Conservation (phyloP, 53 echinoderm and acorn worm species). For the Glandiceps talaboti region DNA sequence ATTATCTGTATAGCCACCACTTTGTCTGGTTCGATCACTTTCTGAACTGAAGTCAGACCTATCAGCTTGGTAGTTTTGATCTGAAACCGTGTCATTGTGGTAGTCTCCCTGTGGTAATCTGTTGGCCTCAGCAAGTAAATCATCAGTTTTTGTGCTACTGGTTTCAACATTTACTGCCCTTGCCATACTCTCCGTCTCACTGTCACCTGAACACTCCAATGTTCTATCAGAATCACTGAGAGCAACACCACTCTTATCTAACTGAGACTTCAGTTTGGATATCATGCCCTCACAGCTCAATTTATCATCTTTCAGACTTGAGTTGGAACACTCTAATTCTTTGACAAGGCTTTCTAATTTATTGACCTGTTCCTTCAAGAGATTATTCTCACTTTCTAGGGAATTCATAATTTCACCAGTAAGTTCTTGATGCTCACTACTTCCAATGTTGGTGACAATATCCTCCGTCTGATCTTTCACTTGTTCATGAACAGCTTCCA, state of each 20-base stretch:
- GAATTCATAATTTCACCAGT: slow-evolving; percentile 50
- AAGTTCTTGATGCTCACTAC: slow-evolving; percentile 38
- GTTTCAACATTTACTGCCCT: slow-evolving; percentile 2
- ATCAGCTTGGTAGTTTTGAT: background rate
- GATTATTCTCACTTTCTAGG: slow-evolving; percentile 54
- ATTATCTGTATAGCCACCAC: slow-evolving; percentile 32
- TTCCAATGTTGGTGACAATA: slow-evolving; percentile 52
- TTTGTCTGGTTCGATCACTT: slow-evolving; percentile 17
- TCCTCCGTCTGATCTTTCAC: slow-evolving; percentile 50
- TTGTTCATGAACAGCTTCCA: slow-evolving; percentile 42
- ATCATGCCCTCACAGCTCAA: slow-evolving; percentile 51
- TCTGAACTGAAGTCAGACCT: slow-evolving; percentile 17
- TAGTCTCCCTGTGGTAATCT: background rate
- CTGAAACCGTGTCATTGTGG: background rate
- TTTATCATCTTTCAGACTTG: slow-evolving; percentile 54
- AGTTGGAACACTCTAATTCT: slow-evolving; percentile 34
- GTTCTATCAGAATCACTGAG: slow-evolving; percentile 34
- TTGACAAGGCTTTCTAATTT: slow-evolving; percentile 43
- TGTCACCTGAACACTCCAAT: slow-evolving; percentile 28
- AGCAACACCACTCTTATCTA: slow-evolving; percentile 10
- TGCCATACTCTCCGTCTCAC: slow-evolving; percentile 36
- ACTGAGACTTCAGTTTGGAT: slow-evolving; percentile 36
- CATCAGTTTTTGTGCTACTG: background rate
- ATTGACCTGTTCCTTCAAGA: slow-evolving; percentile 39
- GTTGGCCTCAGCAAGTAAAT: background rate